Percentiles rank a stretch among this genome's conserved stretches.
These are phyloP conservation scores for Rhogogaster chlorosoma DNA, from an alignment of 2,888 invertebrate genomes.

Conservation along the genomic window DNA sequence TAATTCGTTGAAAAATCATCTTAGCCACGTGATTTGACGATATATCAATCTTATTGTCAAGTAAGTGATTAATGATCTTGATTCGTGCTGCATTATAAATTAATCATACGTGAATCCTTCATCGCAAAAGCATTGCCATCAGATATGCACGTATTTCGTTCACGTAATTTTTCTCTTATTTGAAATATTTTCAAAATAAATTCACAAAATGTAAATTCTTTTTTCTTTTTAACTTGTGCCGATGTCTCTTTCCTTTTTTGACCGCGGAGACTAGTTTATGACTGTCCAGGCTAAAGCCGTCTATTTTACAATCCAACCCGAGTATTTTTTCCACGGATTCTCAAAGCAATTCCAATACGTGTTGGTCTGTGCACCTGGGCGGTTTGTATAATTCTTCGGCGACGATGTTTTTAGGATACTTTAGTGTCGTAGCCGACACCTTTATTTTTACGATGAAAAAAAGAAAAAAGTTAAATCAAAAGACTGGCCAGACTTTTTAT, in stretches of 20 bases:
- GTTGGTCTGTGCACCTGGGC: background rate
- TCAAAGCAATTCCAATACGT: background rate
- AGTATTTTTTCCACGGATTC: background rate
- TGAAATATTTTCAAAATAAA: background rate
- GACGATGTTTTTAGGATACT: conserved; percentile 2
- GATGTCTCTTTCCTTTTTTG: background rate
- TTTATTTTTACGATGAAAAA: background rate
- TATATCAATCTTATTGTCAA: background rate
- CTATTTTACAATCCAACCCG: background rate
- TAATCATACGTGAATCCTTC: background rate
- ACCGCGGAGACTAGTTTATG: conserved; percentile 6
- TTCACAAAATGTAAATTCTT: too few species aligned
- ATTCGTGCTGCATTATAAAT: conserved; percentile 7
- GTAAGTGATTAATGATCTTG: background rate
- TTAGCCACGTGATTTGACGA: background rate
- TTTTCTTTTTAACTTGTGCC: background rate
- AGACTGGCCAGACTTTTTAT: background rate
- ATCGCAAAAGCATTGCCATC: background rate
- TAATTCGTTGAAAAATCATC: background rate
- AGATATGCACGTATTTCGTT: background rate
- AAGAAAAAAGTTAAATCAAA: background rate
- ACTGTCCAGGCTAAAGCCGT: background rate
- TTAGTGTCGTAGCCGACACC: background rate
- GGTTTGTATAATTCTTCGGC: background rate
- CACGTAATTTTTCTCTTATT: background rate